phyloP scores from a whole-genome alignment of 2,113 vertebrate species.

The Ceuthmochares aereus region DNA sequence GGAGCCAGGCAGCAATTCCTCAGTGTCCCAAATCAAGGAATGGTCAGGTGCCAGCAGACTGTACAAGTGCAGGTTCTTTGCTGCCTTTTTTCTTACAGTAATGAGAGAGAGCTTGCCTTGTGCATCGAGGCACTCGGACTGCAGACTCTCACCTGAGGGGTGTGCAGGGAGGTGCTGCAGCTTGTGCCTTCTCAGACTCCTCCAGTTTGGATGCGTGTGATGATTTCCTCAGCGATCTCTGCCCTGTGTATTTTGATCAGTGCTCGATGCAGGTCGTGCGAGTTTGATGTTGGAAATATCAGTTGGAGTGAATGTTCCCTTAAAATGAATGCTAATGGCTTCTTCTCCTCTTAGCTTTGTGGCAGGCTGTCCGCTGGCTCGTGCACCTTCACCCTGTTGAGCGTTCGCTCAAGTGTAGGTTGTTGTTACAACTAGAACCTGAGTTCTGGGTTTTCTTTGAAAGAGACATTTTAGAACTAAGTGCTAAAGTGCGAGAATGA shows the following conservation, averaged over 20 bases:
- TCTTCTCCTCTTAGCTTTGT: background rate
- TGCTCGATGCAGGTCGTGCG: constrained; percentile 31
- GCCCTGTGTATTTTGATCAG: constrained; percentile 47
- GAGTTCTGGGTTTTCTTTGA: background rate
- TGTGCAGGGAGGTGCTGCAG: background rate
- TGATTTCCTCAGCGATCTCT: constrained; percentile 16
- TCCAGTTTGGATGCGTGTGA: constrained; percentile 28
- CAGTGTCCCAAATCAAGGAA: background rate
- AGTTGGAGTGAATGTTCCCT: background rate
- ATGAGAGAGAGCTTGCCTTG: background rate
- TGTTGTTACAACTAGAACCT: background rate
- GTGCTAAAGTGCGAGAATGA: background rate
- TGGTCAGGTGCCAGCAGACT: background rate
- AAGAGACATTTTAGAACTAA: background rate
- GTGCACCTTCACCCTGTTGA: background rate
- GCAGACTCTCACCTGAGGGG: background rate
- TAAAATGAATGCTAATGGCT: background rate
- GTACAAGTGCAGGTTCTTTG: background rate
- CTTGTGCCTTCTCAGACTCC: background rate
- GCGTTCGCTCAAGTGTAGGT: background rate
- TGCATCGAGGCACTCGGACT: background rate
- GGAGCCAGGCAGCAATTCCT: background rate
- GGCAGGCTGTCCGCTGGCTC: background rate
- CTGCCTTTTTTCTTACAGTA: background rate
- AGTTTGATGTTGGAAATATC: constrained; percentile 34